Evolutionary conservation across 2,888 invertebrate species (phyloP), one percentile per base, ranked within the genome.

Genomic region (Amorpha juglandis): DNA sequence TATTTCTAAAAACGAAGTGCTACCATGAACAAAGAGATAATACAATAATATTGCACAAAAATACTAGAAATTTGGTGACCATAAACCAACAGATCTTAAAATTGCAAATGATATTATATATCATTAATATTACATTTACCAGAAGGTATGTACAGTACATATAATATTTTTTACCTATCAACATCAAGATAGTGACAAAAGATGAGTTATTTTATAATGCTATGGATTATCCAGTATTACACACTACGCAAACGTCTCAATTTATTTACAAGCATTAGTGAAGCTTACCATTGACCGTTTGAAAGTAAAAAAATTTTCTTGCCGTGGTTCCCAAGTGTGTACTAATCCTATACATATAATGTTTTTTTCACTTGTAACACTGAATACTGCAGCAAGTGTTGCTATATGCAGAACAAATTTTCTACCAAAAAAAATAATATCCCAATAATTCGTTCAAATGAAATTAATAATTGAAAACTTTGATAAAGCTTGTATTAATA

Each of bases 41-140:
- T 64, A 70, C 72, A 69, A 72, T 78, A 78, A 82, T 86, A 88
- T 88, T 87, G 88, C 84, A 88, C 88, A 82, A 81, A 80, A 76
- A 79, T 80, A 82, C 77, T 81, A 83, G 77, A 74, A 79, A 72
- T 65, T 66, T 70, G 74, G 69, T 71, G 78, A 78, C 78, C 74
- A 74, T 70, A 71, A 70, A 78, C 74, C 72, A 81, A 87, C 83
- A 87, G 81, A 87, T 84, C 81, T 83, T 74, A 81, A 76, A 81
- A 81, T 82, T 80, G 83, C 81, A 90, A 87, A 89, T 89, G 90
- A 90, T 90, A 91, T 91, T 77, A 79, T 73, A 91, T 91, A 90
- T 83, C 89, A 90, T 90, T 88, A 77, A 78, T 78, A 68, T 68
- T 71, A 11, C 19, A 58, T 71, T 63, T 66, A 68, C 66, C 63